Base-by-base conservation (phyloP, 2,888 invertebrate species). In the Augochlorella aurata region DNA sequence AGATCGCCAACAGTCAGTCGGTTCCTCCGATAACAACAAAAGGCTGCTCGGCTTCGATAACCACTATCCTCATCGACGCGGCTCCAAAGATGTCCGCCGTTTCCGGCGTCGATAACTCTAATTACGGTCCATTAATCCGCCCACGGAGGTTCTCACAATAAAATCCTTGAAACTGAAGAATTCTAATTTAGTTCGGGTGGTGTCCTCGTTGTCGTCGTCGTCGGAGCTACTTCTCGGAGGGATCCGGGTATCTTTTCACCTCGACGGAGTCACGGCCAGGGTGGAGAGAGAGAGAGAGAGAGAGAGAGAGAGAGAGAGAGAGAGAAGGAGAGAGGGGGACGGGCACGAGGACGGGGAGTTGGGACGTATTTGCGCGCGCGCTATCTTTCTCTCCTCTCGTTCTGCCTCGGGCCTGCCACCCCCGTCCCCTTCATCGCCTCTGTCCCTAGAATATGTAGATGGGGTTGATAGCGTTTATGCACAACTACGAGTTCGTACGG, bases 391-490 rank as follows among this genome's bases (percentile, higher is more conserved):
- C 78, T 77, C 58, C 74, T 82, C 81, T 67, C 73, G 47, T 65
- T 74, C 71, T 72, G 68, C 50, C 80, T 63, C 67, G 58, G 66
- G 78, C 81, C 73, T 65, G 70, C 24, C 50, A 58, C 21, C 65
- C 71, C 52, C 70, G 44, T 66, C 45, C 54, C 16, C 72, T 69
- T 68, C 66, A 72, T 79, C 74, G 80, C 76, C 74, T 69, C 74
- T 74, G 79, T 79, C 79, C 85, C 82, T 81, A 84, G 86, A 89
- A 88, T 90, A 91, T 91, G 90, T 90, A 91, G 90, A 91, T 90
- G 87, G 89, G 90, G 89, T 89, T 91, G 91, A 91, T 91, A 90
- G 88, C 90, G 90, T 91, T 92, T 91, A 91, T 90, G 89, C 91
- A 90, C 89, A 90, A 88, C 90, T 90, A 89, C 87, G 88, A 89